These are phyloP conservation scores for Ceriagrion tenellum DNA, from an alignment of 2,888 invertebrate genomes.

Conservation along the genomic window DNA sequence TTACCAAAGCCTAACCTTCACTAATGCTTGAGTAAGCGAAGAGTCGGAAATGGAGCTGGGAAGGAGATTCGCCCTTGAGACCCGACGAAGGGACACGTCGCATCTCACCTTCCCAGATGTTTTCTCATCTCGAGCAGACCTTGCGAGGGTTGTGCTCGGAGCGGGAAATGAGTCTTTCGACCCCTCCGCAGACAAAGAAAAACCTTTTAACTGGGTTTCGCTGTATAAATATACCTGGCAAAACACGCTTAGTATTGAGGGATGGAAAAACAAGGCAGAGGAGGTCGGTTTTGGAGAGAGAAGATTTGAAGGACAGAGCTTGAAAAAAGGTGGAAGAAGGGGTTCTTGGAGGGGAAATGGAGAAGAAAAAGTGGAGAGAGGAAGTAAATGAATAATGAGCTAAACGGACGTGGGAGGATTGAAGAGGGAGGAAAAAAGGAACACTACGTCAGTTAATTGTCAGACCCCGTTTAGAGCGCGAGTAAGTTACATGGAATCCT, in stretches of 20 bases:
- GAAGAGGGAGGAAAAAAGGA: background rate
- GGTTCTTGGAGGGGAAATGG: background rate
- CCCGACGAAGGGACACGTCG: background rate
- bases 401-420: background rate
- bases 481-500: background rate
- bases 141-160: background rate
- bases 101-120: background rate
- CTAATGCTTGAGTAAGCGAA: too few species aligned
- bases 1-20: too few species aligned
- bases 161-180: background rate
- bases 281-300: background rate
- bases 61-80: background rate
- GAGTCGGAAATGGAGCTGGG: background rate
- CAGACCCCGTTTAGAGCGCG: background rate
- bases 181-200: background rate
- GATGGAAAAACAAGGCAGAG: background rate
- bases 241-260: slow-evolving; percentile 16
- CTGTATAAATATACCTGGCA: slow-evolving; percentile 22
- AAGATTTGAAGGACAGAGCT: background rate
- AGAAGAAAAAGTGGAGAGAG: background rate
- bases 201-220: slow-evolving; percentile 19
- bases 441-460: background rate
- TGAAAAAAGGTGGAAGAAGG: background rate
- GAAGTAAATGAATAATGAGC: background rate
- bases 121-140: background rate